These are phyloP conservation scores for Rattus rattus DNA, from an alignment of 2,113 vertebrate species.

Conservation along the genomic window DNA sequence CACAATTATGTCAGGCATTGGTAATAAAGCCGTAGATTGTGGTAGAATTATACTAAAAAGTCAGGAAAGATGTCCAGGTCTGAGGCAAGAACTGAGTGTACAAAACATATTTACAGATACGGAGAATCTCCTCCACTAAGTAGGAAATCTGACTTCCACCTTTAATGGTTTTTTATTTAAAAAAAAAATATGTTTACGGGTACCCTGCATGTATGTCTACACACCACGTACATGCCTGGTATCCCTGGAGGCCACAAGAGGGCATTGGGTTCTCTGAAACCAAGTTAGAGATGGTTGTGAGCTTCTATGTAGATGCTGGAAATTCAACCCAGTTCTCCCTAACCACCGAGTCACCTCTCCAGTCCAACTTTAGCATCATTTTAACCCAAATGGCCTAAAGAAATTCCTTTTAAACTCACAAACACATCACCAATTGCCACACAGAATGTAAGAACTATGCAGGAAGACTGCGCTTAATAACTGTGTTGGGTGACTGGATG, in stretches of 20 bases:
- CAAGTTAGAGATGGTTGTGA: background rate
- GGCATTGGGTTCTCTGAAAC: background rate
- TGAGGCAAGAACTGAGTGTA: background rate
- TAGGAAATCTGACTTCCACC: background rate
- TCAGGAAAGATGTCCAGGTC: background rate
- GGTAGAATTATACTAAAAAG: background rate
- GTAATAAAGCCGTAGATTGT: background rate
- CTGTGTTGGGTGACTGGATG: background rate
- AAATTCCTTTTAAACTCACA: constrained; percentile 12
- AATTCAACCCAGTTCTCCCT: background rate
- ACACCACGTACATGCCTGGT: too few relatives aligned
- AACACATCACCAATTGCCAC: background rate
- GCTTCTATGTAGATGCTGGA: background rate
- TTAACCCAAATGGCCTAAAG: background rate
- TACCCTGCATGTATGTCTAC: background rate
- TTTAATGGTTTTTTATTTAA: background rate
- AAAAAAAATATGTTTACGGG: background rate
- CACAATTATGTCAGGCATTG: background rate
- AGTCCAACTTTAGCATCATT: background rate
- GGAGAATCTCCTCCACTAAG: background rate
- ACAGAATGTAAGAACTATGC: background rate
- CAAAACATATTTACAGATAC: background rate
- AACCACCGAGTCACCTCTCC: background rate
- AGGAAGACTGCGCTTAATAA: background rate
- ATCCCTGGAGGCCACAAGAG: background rate